These are phyloP conservation scores for Campopleginae sp. DNA, from an alignment of 2,888 invertebrate species.

Conservation along the genomic window DNA sequence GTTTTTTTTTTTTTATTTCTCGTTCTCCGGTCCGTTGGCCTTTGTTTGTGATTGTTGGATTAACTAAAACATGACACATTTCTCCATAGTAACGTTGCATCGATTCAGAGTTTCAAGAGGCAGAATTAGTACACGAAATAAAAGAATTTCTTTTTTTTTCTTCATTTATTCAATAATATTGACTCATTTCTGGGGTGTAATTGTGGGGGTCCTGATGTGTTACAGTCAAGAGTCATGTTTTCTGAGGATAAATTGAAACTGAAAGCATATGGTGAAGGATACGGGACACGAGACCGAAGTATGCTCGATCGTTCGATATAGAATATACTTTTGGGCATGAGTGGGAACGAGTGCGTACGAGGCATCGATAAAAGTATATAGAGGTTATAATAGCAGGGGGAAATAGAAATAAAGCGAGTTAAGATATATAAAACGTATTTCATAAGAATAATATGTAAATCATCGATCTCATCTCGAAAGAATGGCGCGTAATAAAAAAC, in stretches of 20 bases:
- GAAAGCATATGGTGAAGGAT: constrained; percentile 78
- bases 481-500: background rate
- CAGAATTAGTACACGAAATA: no score
- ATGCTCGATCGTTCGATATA: constrained; percentile 57
- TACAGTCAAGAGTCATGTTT: constrained; percentile 78
- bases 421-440: background rate
- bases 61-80: no score
- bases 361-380: constrained; percentile 4
- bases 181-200: no score
- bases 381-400: background rate
- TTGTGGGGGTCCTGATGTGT: constrained; percentile 79
- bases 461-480: background rate
- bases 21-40: no score
- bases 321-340: constrained; percentile 63
- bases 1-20: no score
- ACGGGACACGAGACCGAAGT: constrained; percentile 74
- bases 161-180: no score
- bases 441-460: background rate
- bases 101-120: no score
- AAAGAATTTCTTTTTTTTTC: no score
- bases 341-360: background rate
- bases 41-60: no score
- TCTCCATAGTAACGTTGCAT: no score
- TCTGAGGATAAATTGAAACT: constrained; percentile 74
- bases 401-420: background rate